These are phyloP conservation scores for Lepidothrix coronata DNA, from an alignment of 2,113 vertebrate genomes.

Conservation along the genomic window DNA sequence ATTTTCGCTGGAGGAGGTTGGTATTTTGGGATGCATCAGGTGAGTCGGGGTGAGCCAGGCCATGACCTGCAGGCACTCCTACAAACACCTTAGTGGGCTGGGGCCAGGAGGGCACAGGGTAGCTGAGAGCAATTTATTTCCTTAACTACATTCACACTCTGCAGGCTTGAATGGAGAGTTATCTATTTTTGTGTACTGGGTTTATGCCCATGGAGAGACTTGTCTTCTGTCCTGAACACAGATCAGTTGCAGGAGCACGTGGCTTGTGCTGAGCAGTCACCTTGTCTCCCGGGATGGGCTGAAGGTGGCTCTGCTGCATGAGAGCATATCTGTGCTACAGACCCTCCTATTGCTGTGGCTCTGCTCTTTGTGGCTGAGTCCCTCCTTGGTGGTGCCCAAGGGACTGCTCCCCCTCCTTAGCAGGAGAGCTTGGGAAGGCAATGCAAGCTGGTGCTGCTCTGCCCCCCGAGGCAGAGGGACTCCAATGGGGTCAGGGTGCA, in stretches of 20 bases:
- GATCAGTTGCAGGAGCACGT: not conserved
- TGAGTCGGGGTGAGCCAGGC: not conserved
- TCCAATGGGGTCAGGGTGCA: accelerated
- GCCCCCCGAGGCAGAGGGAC: accelerated
- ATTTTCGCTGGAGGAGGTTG: not conserved
- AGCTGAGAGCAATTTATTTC: constrained; percentile 22
- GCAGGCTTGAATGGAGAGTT: not conserved
- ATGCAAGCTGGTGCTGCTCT: not conserved
- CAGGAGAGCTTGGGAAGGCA: not conserved
- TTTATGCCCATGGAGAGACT: not conserved
- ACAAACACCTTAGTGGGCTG: not conserved
- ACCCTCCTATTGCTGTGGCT: not conserved
- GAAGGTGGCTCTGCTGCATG: not conserved
- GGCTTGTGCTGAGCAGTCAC: not conserved
- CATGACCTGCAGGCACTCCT: not conserved
- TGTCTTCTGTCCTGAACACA: not conserved
- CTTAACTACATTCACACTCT: not conserved
- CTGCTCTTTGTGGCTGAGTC: too few relatives aligned
- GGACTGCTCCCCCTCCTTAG: not conserved
- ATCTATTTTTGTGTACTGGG: constrained; percentile 11
- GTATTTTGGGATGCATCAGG: constrained; percentile 15
- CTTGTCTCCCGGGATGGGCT: not conserved
- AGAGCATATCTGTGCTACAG: not conserved
- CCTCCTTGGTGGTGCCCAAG: accelerated
- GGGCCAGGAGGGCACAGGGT: not conserved